Percentiles rank a stretch among this genome's conserved stretches.
These are phyloP conservation scores for Diachrysia chrysitis DNA, from an alignment of 2,888 invertebrate species.

Conservation along the genomic window DNA sequence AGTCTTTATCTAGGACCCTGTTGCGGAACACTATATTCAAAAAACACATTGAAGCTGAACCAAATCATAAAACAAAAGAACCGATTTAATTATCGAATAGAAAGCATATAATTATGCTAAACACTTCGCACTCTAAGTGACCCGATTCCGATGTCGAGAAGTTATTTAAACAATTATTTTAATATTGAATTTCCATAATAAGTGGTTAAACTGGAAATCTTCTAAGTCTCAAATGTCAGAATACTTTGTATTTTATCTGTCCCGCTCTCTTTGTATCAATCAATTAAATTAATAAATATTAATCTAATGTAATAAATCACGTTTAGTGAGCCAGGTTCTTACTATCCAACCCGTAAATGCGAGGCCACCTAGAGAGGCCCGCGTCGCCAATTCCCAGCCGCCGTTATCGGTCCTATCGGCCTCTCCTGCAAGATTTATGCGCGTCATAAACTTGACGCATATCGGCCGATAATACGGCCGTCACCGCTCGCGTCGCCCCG, in stretches of 20 bases:
- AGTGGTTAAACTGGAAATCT: slow-evolving; percentile 14
- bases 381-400: slow-evolving; percentile 53
- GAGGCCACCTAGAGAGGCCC: slow-evolving; percentile 58
- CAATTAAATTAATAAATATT: slow-evolving; percentile 43
- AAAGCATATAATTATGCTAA: slow-evolving; percentile 9
- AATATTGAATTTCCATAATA: slow-evolving; percentile 3
- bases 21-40: background rate
- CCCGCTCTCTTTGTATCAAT: slow-evolving; percentile 29
- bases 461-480: slow-evolving; percentile 63
- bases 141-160: background rate
- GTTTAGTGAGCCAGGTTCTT: slow-evolving; percentile 23
- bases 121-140: slow-evolving; percentile 8
- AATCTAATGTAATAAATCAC: slow-evolving; percentile 39
- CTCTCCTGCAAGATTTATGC: slow-evolving; percentile 68
- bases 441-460: slow-evolving; percentile 72
- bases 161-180: slow-evolving; percentile 6
- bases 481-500: slow-evolving; percentile 49
- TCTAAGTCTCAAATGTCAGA: slow-evolving; percentile 9
- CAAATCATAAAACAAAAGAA: background rate
- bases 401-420: slow-evolving; percentile 61
- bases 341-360: slow-evolving; percentile 50
- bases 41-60: background rate
- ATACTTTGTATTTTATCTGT: slow-evolving; percentile 9
- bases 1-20: background rate
- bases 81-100: background rate